Base-by-base conservation (phyloP, 2,888 invertebrate species). In the Pammene aurita region DNA sequence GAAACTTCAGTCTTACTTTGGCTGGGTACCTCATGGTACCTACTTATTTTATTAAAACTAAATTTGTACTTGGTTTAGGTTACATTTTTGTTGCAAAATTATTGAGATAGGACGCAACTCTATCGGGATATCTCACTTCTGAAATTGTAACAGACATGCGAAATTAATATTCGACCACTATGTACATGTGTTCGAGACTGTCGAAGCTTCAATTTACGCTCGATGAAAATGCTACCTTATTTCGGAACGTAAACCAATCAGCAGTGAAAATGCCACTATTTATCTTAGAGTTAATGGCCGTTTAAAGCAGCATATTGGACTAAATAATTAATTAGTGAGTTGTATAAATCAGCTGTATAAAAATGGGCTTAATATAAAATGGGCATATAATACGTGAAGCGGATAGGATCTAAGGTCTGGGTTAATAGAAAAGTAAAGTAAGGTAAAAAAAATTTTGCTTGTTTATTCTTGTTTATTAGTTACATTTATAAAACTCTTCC, bases 401-500 rank as follows among this genome's bases (percentile, higher is more conserved):
- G 54, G n/a, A 55, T 9, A n/a, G n/a, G n/a, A n/a, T n/a, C n/a
- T n/a, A n/a, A n/a, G n/a, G n/a, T n/a, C n/a, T n/a, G n/a, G n/a
- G n/a, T n/a, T n/a, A n/a, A n/a, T n/a, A n/a, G n/a, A n/a, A n/a
- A n/a, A n/a, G n/a, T n/a, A n/a, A n/a, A n/a, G n/a, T n/a, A n/a
- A n/a, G n/a, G n/a, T n/a, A n/a, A n/a, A n/a, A n/a, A n/a, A n/a
- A n/a, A n/a, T n/a, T n/a, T n/a, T n/a, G n/a, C n/a, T n/a, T n/a
- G n/a, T n/a, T n/a, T n/a, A n/a, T n/a, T n/a, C n/a, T n/a, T n/a
- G n/a, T n/a, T n/a, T n/a, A n/a, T n/a, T n/a, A n/a, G n/a, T 9
- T 38, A 38, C 2, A 38, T 38, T 1, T 38, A 46, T 82, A 97
- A 97, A 13, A 66, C 61, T 70, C 61, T 58, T 67, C 58, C 67